A percentile compares a stretch with the other conserved stretches of the same genome.
phyloP scores from a whole-genome alignment of 2,797 vertebrate species.

The Intellagama lesueurii region DNA sequence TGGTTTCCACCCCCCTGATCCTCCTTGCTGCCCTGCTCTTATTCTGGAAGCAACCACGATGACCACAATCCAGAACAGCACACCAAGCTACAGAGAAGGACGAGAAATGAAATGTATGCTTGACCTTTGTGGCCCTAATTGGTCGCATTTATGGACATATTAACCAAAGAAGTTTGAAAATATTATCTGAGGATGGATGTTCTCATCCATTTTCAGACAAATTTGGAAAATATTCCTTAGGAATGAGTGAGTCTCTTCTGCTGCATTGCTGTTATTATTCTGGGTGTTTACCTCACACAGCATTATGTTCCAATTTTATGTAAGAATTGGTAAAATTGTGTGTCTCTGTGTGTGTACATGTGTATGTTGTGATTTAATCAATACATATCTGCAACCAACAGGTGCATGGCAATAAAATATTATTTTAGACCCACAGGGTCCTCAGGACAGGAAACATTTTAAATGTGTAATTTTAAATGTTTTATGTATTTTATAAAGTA shows the following conservation, averaged over 20 bases:
- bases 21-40: too few relatives aligned
- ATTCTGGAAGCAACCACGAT: too few relatives aligned
- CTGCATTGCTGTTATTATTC: neutral
- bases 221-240: neutral
- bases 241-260: neutral
- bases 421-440: too few relatives aligned
- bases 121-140: too few relatives aligned
- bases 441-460: too few relatives aligned
- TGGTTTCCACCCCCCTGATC: too few relatives aligned
- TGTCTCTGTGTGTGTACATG: neutral
- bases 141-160: neutral
- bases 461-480: too few relatives aligned
- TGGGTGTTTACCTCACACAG: too few relatives aligned
- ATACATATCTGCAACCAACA: neutral
- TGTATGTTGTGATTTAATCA: neutral
- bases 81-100: neutral
- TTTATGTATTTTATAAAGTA: too few relatives aligned
- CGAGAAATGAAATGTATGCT: neutral
- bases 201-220: neutral
- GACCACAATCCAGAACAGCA: too few relatives aligned
- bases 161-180: neutral
- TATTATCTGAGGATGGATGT: too few relatives aligned
- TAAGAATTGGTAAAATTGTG: neutral
- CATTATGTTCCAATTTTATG: neutral
- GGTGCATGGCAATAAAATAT: too few relatives aligned